Conservation (phyloP, 1,140 invertebrate genomes). For the Alviniconcha marisindica region DNA sequence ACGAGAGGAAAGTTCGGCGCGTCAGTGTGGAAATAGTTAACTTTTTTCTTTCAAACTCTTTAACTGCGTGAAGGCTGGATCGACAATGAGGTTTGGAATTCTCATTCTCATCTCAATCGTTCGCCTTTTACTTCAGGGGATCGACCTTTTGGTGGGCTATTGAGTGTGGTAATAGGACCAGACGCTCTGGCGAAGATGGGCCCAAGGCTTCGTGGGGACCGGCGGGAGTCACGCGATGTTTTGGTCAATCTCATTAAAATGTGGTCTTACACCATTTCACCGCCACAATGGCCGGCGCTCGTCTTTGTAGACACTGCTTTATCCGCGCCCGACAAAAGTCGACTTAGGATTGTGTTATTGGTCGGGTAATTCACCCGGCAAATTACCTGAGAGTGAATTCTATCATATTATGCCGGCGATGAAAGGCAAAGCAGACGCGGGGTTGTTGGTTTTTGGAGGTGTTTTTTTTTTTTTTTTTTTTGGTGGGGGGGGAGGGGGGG, state of each 20-base stretch:
- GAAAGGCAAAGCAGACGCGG: not conserved
- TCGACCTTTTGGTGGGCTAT: not conserved
- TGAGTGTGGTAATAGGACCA: slow-evolving; percentile 1
- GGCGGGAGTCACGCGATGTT: slow-evolving; percentile 12
- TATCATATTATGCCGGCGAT: slow-evolving; percentile 17
- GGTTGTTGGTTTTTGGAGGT: too few species aligned
- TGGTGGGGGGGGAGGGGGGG: too few species aligned
- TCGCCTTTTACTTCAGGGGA: not conserved
- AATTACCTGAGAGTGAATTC: slow-evolving; percentile 39
- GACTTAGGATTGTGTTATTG: slow-evolving; percentile 30
- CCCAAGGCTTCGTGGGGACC: not conserved
- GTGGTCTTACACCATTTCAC: slow-evolving; percentile 25
- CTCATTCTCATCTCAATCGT: not conserved
- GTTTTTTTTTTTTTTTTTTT: too few species aligned
- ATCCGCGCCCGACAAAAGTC: slow-evolving; percentile 27
- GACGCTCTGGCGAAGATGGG: not conserved
- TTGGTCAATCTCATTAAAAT: slow-evolving; percentile 32
- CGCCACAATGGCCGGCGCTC: not conserved
- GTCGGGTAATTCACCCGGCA: slow-evolving; percentile 38
- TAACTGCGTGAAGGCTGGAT: not conserved
- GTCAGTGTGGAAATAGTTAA: not conserved
- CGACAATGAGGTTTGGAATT: slow-evolving; percentile 15
- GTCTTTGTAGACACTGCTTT: slow-evolving; percentile 16
- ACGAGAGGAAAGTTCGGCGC: not conserved
- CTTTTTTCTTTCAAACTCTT: slow-evolving; percentile 12